Evolutionary conservation across 2,797 vertebrate species (phyloP).

Genomic region (Galago senegalensis): DNA sequence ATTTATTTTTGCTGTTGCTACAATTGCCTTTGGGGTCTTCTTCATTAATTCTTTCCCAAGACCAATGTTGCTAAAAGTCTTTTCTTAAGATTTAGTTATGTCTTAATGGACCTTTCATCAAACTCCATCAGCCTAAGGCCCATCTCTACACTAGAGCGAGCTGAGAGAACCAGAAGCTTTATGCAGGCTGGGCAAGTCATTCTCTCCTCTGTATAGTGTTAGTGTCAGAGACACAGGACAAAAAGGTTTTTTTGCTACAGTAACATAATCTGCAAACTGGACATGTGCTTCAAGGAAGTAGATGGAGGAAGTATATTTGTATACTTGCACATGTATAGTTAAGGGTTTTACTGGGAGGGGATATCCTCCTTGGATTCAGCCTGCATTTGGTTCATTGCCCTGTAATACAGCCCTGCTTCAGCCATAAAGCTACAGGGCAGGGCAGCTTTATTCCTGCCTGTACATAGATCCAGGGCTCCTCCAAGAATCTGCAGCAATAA

Average conservation of each 20-base stretch:
- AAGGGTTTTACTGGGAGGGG: neutral
- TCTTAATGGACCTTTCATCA: neutral
- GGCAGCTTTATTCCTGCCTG: neutral
- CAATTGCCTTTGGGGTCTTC: no score
- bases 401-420: neutral
- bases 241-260: neutral
- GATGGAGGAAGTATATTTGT: neutral
- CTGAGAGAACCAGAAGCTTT: neutral
- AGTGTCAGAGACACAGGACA: neutral
- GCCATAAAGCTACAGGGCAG: neutral
- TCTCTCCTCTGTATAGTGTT: neutral
- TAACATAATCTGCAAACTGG: constrained; percentile 13
- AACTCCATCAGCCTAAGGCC: neutral
- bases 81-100: no score
- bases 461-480: neutral
- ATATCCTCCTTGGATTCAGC: neutral
- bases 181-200: neutral
- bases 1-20: no score
- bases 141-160: neutral
- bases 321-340: neutral
- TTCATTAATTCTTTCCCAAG: no score
- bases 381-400: neutral
- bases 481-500: neutral
- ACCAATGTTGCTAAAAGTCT: no score
- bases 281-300: neutral